Conservation (phyloP, 2,797 vertebrate species). For the Falco novaeseelandiae region DNA sequence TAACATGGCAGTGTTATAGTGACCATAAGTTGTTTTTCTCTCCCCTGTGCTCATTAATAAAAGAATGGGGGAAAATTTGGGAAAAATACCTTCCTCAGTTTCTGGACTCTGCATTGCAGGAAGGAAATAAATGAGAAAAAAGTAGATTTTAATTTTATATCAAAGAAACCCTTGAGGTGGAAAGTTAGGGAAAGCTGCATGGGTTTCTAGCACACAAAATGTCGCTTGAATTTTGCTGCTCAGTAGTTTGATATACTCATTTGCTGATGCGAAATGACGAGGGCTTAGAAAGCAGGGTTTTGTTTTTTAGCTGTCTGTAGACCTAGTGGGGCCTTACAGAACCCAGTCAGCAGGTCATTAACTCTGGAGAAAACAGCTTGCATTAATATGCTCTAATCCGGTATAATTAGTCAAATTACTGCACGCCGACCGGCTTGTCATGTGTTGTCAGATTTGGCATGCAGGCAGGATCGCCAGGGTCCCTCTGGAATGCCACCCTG, state of each 20-base stretch:
- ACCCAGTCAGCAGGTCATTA: constrained; percentile 91
- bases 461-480: constrained; percentile 83
- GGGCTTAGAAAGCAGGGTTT: constrained; percentile 84
- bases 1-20: neutral
- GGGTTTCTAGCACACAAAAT: constrained; percentile 78
- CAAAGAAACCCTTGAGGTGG: constrained; percentile 83
- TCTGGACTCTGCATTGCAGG: constrained; percentile 39
- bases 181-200: constrained; percentile 76
- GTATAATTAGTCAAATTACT: constrained; percentile 99
- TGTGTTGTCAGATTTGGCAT: constrained; percentile 95
- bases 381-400: constrained; percentile 99
- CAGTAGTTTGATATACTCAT: constrained; percentile 85
- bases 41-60: neutral
- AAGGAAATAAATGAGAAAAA: constrained; percentile 46
- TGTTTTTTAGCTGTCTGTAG: constrained; percentile 82
- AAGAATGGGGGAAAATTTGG: neutral
- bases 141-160: constrained; percentile 80
- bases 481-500: constrained; percentile 87
- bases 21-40: neutral
- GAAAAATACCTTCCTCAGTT: neutral
- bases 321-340: constrained; percentile 81
- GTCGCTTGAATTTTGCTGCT: constrained; percentile 83
- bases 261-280: constrained; percentile 86
- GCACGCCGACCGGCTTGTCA: constrained; percentile 92
- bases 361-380: constrained; percentile 98